Evolutionary conservation across 2,888 invertebrate species (phyloP).

Genomic region (Lapara coniferarum): DNA sequence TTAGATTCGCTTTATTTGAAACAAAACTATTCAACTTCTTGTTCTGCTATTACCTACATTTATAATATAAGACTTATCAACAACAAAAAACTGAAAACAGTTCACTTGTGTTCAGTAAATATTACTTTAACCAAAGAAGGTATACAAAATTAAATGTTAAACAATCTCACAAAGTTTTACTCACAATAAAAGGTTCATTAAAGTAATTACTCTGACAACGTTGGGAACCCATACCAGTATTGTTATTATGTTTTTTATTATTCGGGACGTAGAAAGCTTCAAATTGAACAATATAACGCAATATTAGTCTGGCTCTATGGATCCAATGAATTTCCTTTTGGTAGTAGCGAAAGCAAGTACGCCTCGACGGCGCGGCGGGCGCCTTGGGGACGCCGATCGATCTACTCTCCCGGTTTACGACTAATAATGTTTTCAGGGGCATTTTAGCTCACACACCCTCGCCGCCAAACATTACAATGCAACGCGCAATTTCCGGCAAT

Average conservation of each 20-base stretch:
- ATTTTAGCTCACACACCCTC: conserved; percentile 35
- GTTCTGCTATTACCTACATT: too few species aligned
- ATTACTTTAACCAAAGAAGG: too few species aligned
- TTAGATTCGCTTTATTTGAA: too few species aligned
- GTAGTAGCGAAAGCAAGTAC: conserved; percentile 29
- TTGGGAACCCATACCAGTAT: background rate
- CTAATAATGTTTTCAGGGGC: conserved; percentile 67
- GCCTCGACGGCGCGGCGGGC: conserved; percentile 54
- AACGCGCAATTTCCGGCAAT: background rate
- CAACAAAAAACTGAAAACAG: too few species aligned
- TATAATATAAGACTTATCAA: too few species aligned
- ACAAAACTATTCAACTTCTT: too few species aligned
- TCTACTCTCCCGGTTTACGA: conserved; percentile 65
- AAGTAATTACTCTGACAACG: background rate
- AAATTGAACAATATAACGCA: conserved; percentile 7
- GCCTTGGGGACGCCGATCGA: conserved; percentile 74
- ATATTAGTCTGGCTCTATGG: conserved; percentile 34
- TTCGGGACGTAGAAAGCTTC: background rate
- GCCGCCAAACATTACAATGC: conserved; percentile 10
- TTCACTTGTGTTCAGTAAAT: too few species aligned
- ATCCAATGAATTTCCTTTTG: conserved; percentile 36
- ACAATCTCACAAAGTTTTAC: background rate
- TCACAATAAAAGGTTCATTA: background rate
- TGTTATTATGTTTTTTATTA: background rate
- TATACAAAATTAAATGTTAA: background rate